Base-by-base conservation (phyloP, 2,888 invertebrate species). In the Ctena decussata region DNA sequence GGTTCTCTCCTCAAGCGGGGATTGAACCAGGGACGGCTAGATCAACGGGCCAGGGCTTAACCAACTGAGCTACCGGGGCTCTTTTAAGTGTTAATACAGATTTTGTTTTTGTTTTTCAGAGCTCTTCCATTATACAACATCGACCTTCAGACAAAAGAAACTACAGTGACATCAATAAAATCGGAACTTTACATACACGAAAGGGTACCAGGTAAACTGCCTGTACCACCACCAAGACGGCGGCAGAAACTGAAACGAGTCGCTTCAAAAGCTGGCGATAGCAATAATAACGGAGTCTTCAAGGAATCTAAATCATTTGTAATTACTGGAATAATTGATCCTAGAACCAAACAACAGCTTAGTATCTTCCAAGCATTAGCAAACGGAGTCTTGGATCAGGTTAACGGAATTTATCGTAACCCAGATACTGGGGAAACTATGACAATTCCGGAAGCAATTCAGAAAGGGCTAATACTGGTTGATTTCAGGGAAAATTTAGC, bases 381-480 rank as follows among this genome's bases (percentile, higher is more conserved):
- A 0, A 92, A 93, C 46, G 94, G 95, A 6, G 90, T 95, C 21
- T 87, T 95, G 30, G 93, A 94, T 84, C 93, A 94, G 80, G 89
- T 93, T 15, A 90, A 93, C 32, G 94, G 94, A 1, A 92, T 92
- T 0, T 95, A 94, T 81, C 90, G 86, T 18, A 94, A 95, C 84
- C 94, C 93, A 0, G 91, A 90, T 60, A 94, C 94, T 0, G 94
- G 92, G 0, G 89, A 93, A 60, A 88, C 84, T 21, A 94, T 95
- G 84, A 93, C 95, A 6, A 94, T 96, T 27, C 94, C 94, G 0
- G 95, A 95, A 84, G 96, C 96, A 37, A 95, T 96, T 75, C 90
- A 93, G 57, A 85, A 86, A 41, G 95, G 95, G 6, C 86, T 94
- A 49, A 93, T 96, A 46, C 80, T 89, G 27, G 95, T 94, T n/a